These are phyloP conservation scores for Nothoprocta pentlandii DNA, from an alignment of 2,113 vertebrate species.

Conservation along the genomic window DNA sequence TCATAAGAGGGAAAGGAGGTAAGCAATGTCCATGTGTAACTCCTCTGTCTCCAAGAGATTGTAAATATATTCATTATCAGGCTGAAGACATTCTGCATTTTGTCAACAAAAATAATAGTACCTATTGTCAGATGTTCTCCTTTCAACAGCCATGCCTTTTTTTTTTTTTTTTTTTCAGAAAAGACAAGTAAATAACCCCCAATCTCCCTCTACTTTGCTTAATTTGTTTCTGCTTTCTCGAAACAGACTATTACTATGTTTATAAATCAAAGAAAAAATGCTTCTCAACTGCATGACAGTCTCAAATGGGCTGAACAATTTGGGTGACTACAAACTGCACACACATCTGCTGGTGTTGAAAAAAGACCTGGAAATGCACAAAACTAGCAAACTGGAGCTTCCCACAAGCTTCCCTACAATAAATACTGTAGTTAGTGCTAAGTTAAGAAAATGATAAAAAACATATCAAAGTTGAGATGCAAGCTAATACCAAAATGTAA, in stretches of 20 bases:
- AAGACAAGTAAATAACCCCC: constrained; percentile 52
- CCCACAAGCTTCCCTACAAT: background rate
- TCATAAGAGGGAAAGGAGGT: background rate
- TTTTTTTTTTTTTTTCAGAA: constrained; percentile 37
- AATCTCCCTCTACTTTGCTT: constrained; percentile 54
- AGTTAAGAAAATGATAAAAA: background rate
- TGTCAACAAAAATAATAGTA: constrained; percentile 41
- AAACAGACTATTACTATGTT: constrained; percentile 38
- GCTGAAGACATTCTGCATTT: background rate
- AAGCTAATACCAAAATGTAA: background rate
- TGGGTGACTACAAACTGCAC: background rate
- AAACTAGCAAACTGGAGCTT: background rate
- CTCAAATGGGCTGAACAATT: constrained; percentile 13
- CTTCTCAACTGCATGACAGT: constrained; percentile 21
- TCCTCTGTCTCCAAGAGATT: constrained; percentile 3
- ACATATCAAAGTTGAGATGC: background rate
- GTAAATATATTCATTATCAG: constrained; percentile 25
- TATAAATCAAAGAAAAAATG: constrained; percentile 35
- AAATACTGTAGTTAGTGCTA: background rate
- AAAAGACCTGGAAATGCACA: background rate
- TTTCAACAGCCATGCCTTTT: constrained; percentile 33
- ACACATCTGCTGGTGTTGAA: background rate
- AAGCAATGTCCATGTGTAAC: background rate
- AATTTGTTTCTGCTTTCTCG: constrained; percentile 67
- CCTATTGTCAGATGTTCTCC: constrained; percentile 4